Evolutionary conservation across 2,888 invertebrate genomes (phyloP).

Genomic region (Osmoderma eremita): DNA sequence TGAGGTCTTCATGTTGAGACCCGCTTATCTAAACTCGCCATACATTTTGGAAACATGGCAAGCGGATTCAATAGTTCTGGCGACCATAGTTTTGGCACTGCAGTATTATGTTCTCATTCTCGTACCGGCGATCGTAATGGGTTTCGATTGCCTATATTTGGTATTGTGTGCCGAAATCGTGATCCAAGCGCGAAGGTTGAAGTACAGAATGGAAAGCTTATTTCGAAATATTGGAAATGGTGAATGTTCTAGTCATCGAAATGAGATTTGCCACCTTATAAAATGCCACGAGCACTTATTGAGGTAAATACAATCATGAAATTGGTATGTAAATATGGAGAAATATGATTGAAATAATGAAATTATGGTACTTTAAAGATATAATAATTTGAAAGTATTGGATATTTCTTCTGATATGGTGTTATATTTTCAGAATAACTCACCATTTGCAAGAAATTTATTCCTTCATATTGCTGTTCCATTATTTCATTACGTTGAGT

Average conservation of each 20-base stretch:
- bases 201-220: no score
- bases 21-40: not conserved
- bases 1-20: not conserved
- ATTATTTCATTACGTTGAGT: constrained; percentile 3
- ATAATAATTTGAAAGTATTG: no score
- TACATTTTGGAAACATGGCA: not conserved
- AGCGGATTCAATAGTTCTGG: not conserved
- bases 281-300: no score
- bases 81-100: not conserved
- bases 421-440: not conserved
- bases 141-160: constrained; percentile 1
- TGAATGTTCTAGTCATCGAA: no score
- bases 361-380: no score
- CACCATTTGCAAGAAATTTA: not conserved
- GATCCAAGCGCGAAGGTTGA: not conserved
- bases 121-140: not conserved
- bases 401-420: no score
- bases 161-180: not conserved
- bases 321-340: no score
- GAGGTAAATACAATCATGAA: no score
- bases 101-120: not conserved
- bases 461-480: constrained; percentile 17
- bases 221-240: no score
- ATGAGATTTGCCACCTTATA: no score
- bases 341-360: no score